Conservation (phyloP, 2,797 vertebrate genomes). For the Botia kubotai region DNA sequence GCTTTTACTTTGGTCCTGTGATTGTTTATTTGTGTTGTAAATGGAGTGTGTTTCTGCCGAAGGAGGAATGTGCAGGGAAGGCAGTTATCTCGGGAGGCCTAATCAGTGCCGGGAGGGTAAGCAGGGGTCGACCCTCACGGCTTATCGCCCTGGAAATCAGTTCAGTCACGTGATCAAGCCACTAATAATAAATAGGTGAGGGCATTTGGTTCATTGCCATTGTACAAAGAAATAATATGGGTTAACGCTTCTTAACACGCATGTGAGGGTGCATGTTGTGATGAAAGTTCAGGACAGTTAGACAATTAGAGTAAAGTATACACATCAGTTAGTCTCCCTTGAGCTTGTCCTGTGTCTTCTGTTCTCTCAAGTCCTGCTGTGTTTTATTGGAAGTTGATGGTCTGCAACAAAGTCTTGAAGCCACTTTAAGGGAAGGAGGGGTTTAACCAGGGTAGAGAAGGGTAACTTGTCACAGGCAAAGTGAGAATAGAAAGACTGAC, state of each 20-base stretch:
- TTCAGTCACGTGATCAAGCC: conserved; percentile 68
- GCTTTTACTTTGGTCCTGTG: conserved; percentile 10
- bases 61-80: conserved; percentile 69
- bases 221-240: conserved; percentile 50
- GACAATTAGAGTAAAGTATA: conserved; percentile 22
- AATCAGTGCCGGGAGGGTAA: conserved; percentile 61
- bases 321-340: background rate
- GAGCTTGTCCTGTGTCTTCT: conserved; percentile 17
- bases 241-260: conserved; percentile 33
- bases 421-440: conserved; percentile 53
- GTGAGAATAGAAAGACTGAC: conserved; percentile 41
- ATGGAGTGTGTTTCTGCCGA: conserved; percentile 67
- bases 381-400: conserved; percentile 37
- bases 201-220: conserved; percentile 51
- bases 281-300: conserved; percentile 21
- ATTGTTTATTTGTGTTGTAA: conserved; percentile 65
- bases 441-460: conserved; percentile 46
- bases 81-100: conserved; percentile 64
- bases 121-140: conserved; percentile 54
- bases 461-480: conserved; percentile 43
- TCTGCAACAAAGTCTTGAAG: conserved; percentile 38
- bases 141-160: conserved; percentile 63
- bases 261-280: conserved; percentile 4
- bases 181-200: conserved; percentile 44
- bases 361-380: conserved; percentile 30